These are phyloP conservation scores for Embidobia sp. DNA, from an alignment of 2,888 invertebrate genomes.

Conservation along the genomic window DNA sequence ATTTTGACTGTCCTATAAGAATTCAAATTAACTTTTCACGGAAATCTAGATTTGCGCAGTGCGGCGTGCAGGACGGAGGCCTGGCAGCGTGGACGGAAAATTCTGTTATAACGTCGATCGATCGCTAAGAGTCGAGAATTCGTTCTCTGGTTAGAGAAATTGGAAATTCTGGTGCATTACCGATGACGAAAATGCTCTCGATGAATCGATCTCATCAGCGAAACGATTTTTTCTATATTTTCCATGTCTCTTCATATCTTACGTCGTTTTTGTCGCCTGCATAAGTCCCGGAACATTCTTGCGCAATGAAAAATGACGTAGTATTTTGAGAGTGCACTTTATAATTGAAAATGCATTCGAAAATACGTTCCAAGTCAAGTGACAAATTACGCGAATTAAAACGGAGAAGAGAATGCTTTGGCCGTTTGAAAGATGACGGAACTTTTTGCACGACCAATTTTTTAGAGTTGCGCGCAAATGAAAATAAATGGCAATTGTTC, in stretches of 20 bases:
- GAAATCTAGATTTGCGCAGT: constrained; percentile 61
- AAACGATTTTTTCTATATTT: constrained; percentile 26
- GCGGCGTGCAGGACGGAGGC: constrained; percentile 44
- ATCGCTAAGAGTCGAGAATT: constrained; percentile 44
- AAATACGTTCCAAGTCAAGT: constrained; percentile 10
- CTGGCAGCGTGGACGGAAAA: constrained; percentile 48
- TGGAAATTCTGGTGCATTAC: constrained; percentile 54
- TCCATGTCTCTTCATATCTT: background rate
- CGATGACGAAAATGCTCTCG: constrained; percentile 30
- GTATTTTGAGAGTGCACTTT: constrained; percentile 8
- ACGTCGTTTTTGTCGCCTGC: constrained; percentile 1
- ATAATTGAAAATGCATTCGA: constrained; percentile 18
- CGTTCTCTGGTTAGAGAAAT: constrained; percentile 47
- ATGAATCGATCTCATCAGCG: constrained; percentile 41
- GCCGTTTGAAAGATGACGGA: constrained; percentile 13
- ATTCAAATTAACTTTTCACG: constrained; percentile 60
- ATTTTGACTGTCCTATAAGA: constrained; percentile 31
- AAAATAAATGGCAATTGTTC: constrained; percentile 26
- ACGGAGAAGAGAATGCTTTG: no score
- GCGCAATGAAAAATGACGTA: constrained; percentile 6
- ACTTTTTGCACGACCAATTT: constrained; percentile 18
- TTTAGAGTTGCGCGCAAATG: constrained; percentile 14
- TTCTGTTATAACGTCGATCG: constrained; percentile 59
- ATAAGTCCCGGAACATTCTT: no score
- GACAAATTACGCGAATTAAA: no score